Conservation (phyloP, 2,113 vertebrate species). For the Albula goreensis region DNA sequence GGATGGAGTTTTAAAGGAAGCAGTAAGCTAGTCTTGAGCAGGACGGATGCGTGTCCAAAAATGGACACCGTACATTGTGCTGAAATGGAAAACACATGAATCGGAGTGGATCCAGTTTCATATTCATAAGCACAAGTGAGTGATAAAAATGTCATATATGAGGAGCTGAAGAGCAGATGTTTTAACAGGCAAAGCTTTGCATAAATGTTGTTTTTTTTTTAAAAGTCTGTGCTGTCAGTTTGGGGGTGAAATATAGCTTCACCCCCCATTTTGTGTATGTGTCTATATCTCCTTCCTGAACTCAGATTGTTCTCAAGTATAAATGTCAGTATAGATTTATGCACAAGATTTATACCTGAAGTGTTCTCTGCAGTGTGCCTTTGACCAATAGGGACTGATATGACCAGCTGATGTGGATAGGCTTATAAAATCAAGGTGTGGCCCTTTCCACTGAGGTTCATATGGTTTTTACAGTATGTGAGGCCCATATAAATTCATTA, state of each 20-base stretch:
- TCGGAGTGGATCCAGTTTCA: not conserved
- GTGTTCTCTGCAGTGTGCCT: not conserved
- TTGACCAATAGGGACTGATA: not conserved
- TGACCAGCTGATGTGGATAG: not conserved
- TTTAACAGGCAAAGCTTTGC: not conserved
- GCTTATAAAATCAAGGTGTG: not conserved
- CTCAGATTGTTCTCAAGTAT: not conserved
- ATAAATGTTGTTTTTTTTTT: not conserved
- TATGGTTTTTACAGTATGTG: too few species aligned
- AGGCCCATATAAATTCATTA: too few species aligned
- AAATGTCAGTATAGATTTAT: not conserved
- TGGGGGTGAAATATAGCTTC: slow-evolving; percentile 5
- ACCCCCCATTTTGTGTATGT: not conserved
- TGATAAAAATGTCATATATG: not conserved
- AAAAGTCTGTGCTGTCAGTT: not conserved
- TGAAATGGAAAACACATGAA: not conserved
- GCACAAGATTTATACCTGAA: not conserved
- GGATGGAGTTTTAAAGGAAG: not conserved
- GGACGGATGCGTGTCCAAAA: not conserved
- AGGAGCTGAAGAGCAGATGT: not conserved
- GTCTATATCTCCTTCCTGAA: not conserved
- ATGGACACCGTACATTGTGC: not conserved
- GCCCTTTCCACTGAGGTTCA: too few species aligned
- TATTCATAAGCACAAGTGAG: not conserved
- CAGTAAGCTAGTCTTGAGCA: not conserved